Base-by-base conservation (phyloP, 2,113 vertebrate genomes). In the Erinaceus europaeus region DNA sequence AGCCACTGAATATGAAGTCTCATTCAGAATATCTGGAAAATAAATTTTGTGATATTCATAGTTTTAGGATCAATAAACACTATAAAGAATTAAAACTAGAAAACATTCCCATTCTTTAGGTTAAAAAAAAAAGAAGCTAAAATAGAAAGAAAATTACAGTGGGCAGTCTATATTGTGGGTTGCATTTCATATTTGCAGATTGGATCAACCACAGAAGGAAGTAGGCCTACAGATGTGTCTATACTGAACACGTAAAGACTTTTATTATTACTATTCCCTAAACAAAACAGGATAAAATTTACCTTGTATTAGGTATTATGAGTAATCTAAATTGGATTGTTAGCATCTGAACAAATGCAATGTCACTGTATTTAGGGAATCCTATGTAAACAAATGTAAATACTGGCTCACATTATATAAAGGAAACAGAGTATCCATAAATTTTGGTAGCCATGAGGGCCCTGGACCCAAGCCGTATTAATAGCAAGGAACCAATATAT, bases 61-160 rank as follows among this genome's bases (percentile, higher is more conserved):
- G 36, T 74, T 88, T 44, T 80, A 90, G 65, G 9, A 55, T 42
- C 21, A 86, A 64, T 65, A 88, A 76, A 78, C 38, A 74, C 23
- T 40, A 9, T 69, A 36, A 82, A 90, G 27, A 88, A 90, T 73
- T 75, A 74, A 74, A 82, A 64, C n/a, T n/a, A n/a, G n/a, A n/a
- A n/a, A n/a, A n/a, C n/a, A n/a, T 90, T 76, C 29, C 53, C 34
- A 91, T 44, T 76, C 59, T 46, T 82, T 87, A 85, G 0, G 14
- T 27, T 27, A 29, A n/a, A 89, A 40, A 46, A 82, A 86, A 85
- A 50, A n/a, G n/a, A n/a, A n/a, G 74, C 64, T 87, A 67, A 84
- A 75, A 85, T 4, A 73, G 9, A 72, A 48, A 71, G 77, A 85
- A 89, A 62, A 74, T 25, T 44, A 67, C 10, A 29, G 52, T 55